phyloP scores from a whole-genome alignment of 1,140 invertebrate species.

The Hypsibius dujardini region DNA sequence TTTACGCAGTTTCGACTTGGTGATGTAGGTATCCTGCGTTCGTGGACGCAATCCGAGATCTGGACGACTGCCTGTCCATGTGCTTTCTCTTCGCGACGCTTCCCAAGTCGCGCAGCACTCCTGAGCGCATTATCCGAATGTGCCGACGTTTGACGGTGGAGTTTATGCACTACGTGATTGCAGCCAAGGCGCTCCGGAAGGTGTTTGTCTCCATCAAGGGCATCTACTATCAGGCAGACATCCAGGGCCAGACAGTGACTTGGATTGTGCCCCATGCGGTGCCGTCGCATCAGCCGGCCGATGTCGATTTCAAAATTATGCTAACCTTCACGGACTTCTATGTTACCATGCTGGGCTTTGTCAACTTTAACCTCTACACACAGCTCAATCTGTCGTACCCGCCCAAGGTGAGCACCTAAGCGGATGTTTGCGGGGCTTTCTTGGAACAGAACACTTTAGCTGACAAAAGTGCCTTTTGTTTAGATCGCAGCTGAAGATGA shows the following conservation, averaged over 20 bases:
- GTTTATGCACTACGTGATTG: conserved; percentile 90
- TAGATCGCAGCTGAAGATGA: conserved; percentile 10
- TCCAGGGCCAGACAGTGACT: conserved; percentile 83
- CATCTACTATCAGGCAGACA: conserved; percentile 93
- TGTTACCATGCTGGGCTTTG: conserved; percentile 74
- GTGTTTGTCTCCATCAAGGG: conserved; percentile 96
- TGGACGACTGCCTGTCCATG: conserved; percentile 89
- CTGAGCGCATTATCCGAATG: conserved; percentile 39
- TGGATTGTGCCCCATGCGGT: conserved; percentile 96
- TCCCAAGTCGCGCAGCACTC: conserved; percentile 51
- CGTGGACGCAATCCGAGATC: conserved; percentile 78
- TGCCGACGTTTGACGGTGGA: conserved; percentile 76
- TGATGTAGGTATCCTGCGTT: conserved; percentile 70
- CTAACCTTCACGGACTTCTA: conserved; percentile 96
- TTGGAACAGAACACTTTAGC: conserved; percentile 25
- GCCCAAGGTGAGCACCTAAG: conserved; percentile 49
- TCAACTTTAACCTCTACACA: conserved; percentile 78
- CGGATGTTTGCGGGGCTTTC: not conserved
- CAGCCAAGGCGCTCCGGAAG: conserved; percentile 72
- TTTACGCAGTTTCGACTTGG: conserved; percentile 22
- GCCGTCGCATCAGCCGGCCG: conserved; percentile 46
- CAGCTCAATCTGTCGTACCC: conserved; percentile 83
- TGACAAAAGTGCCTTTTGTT: conserved; percentile 26
- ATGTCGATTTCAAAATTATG: conserved; percentile 95
- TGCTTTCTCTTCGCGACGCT: conserved; percentile 87